A percentile compares a stretch with the other conserved stretches of the same genome.
Conservation (phyloP, 1,140 invertebrate species). For the Helicoverpa armigera region DNA sequence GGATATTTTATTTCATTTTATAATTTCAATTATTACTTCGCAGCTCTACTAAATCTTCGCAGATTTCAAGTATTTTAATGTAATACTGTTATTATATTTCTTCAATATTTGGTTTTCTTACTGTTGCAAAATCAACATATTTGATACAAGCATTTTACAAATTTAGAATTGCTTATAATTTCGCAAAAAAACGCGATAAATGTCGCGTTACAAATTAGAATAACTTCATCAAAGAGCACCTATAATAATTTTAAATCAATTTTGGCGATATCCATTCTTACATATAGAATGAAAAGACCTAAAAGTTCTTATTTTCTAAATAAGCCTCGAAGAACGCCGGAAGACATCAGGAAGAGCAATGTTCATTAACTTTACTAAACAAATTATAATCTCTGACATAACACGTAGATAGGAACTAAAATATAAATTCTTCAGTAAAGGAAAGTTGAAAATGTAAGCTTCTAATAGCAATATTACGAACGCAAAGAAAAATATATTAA, state of each 20-base stretch:
- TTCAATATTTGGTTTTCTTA: not conserved
- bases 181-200: not conserved
- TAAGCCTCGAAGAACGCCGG: not conserved
- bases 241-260: no score
- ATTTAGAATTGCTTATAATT: not conserved
- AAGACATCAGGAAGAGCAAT: not conserved
- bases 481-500: not conserved
- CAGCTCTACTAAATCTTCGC: no score
- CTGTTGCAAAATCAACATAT: no score
- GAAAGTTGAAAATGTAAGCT: not conserved
- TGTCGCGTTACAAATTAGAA: no score
- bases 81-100: not conserved
- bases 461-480: not conserved
- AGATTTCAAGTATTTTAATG: no score
- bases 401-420: conserved; percentile 8
- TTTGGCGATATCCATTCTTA: no score
- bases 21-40: no score
- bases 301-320: no score
- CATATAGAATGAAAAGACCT: no score
- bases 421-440: not conserved
- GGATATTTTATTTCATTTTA: not conserved
- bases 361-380: not conserved
- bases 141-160: no score
- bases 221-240: no score
- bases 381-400: conserved; percentile 10